Base-by-base conservation (phyloP, 2,888 invertebrate genomes). In the Tetragnatha montana region DNA sequence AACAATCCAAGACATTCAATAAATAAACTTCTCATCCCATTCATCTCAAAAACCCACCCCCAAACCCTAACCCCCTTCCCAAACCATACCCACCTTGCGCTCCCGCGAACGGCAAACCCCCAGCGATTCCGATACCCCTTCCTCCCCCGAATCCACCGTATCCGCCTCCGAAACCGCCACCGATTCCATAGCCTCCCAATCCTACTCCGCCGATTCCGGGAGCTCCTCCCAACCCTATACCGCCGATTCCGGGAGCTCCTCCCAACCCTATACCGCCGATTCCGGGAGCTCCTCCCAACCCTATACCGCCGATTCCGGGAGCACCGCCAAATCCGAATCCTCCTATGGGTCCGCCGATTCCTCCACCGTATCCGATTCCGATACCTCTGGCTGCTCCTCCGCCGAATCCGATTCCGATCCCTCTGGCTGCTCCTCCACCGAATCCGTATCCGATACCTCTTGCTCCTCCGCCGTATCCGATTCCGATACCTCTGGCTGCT, bases 61-160 rank as follows among this genome's bases (percentile, higher is more conserved):
- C 71, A 79, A 68, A 71, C 1, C 70, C 76, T 47, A 83, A 35
- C 6, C 78, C 87, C 51, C 85, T 21, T 47, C 86, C 87, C 10
- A 83, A 12, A 19, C 88, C 84, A 35, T 74, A 88, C 35, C 68
- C 74, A 19, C 88, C 84, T 19, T 74, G 84, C 35, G 49, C 74
- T 22, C 79, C 80, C 6, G 79, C 12, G 12, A 88, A 47, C 79
- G 88, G 88, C n/a, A n/a, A 60, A 19, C 80, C 88, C 80, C 88
- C 21, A 76, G 50, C 17, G 51, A 83, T 17, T 35, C 81, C 81
- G 0, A 81, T 12, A 0, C 87, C 86, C 8, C 35, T 60, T 35
- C 87, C 87, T 68, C 1, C 35, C 35, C 50, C 82, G 12, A 73
- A 50, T 10, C 73, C 49, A 47, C 74, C 74, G 60, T 51, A 74